phyloP scores from a whole-genome alignment of 2,888 invertebrate species.

The Lycaena phlaeas region DNA sequence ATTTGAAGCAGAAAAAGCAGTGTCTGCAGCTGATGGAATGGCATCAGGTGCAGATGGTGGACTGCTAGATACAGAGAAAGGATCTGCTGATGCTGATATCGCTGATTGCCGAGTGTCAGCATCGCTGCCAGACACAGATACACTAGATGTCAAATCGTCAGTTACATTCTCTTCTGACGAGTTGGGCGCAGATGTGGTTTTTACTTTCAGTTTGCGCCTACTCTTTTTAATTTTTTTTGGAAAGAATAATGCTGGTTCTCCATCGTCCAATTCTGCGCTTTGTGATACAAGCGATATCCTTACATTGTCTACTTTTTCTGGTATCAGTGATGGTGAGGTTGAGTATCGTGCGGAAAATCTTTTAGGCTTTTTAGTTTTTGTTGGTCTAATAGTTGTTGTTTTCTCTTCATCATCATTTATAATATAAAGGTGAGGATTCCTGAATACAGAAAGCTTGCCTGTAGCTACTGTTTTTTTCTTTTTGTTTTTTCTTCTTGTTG shows the following conservation, averaged over 20 bases:
- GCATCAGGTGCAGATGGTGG: slow-evolving; percentile 12
- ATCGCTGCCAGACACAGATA: slow-evolving; percentile 11
- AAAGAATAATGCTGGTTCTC: slow-evolving; percentile 51
- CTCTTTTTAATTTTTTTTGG: slow-evolving; percentile 42
- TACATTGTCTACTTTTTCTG: slow-evolving; percentile 28
- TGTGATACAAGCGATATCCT: slow-evolving; percentile 50
- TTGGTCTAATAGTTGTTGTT: slow-evolving; percentile 16
- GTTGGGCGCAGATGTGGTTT: slow-evolving; percentile 16
- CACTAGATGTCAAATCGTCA: slow-evolving; percentile 11
- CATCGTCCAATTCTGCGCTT: slow-evolving; percentile 31
- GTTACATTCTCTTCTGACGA: neutral
- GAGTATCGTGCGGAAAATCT: slow-evolving; percentile 31
- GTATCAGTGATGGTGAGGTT: slow-evolving; percentile 16
- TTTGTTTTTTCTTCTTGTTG: slow-evolving; percentile 19
- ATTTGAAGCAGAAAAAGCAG: slow-evolving; percentile 15
- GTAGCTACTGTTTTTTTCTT: slow-evolving; percentile 23
- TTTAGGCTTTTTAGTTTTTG: slow-evolving; percentile 13
- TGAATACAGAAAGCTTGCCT: slow-evolving; percentile 51
- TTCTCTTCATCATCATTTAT: slow-evolving; percentile 36
- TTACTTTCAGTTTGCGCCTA: slow-evolving; percentile 29
- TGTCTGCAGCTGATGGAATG: neutral
- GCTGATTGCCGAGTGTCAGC: slow-evolving; percentile 12
- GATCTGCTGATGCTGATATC: too few species aligned
- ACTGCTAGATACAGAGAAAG: neutral
- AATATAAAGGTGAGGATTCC: slow-evolving; percentile 44